These are phyloP conservation scores for Mus caroli DNA, from an alignment of 2,797 vertebrate species.

Conservation along the genomic window DNA sequence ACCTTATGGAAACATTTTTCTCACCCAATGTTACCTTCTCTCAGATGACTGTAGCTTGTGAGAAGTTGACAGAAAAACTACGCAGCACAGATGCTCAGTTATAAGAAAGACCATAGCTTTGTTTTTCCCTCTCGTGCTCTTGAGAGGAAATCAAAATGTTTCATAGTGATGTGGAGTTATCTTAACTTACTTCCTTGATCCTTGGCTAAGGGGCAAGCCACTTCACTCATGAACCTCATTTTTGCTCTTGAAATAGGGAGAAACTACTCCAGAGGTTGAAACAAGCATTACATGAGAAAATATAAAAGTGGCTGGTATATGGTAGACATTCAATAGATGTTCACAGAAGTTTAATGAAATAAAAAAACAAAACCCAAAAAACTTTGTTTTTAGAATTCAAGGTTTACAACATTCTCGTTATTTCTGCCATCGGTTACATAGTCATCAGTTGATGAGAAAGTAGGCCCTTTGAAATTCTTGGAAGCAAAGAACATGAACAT, in stretches of 20 bases:
- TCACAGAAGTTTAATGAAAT: not conserved
- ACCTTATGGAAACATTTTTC: not conserved
- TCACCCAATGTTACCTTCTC: not conserved
- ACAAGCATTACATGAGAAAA: not conserved
- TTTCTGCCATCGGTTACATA: not conserved
- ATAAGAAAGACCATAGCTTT: not conserved
- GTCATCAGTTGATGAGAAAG: constrained; percentile 45
- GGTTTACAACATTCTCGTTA: not conserved
- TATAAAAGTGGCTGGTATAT: not conserved
- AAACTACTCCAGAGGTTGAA: constrained; percentile 20
- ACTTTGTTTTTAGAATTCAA: not conserved
- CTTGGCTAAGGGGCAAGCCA: not conserved
- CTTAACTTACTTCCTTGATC: constrained; percentile 13
- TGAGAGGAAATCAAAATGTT: not conserved
- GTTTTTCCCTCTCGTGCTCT: not conserved
- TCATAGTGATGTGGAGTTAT: not conserved
- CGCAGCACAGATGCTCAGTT: not conserved
- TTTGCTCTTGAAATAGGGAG: not conserved
- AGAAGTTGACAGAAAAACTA: not conserved
- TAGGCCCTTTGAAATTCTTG: not conserved
- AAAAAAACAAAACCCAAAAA: not conserved
- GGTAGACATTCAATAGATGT: not conserved
- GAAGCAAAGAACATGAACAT: constrained; percentile 4
- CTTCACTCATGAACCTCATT: not conserved
- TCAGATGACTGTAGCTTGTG: not conserved